Base-by-base conservation (phyloP, 2,113 vertebrate species). In the Myxocyprinus asiaticus region DNA sequence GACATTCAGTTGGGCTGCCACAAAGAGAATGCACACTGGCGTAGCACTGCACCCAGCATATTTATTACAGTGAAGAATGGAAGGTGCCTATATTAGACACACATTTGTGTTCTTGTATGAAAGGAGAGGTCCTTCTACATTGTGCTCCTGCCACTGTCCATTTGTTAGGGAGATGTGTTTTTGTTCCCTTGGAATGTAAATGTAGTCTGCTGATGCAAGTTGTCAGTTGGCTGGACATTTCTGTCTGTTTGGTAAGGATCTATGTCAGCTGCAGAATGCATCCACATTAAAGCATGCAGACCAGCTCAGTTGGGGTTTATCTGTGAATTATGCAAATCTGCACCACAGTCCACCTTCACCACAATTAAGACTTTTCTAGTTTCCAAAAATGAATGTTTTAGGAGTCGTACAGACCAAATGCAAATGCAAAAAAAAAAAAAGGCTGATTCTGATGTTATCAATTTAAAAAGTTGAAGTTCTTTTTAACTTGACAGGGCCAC, bases 31-130 rank as follows among this genome's bases (percentile, higher is more conserved):
- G 72, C 63, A 42, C 78, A 81, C 61, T 44, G 53, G 72, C 76
- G 9, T 82, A 67, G 67, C 56, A 76, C 76, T 76, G 73, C 48
- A 80, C 73, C 67, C 79, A 85, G 71, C 79, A 76, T 85, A 85
- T 86, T 86, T 83, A 85, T 81, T 86, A 85, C 79, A 77, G 72
- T 78, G 79, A 83, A 81, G 65, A 83, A 83, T 85, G 58, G 63
- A 72, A 83, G 78, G 76, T 55, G 66, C 45, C 70, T 50, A 61
- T 85, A 76, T 83, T 76, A 81, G 76, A 84, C 61, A 76, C 76
- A 84, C 82, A 72, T 81, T 81, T 75, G 59, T 78, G 76, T 81
- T 80, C 76, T 70, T 69, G 42, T 79, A 62, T 81, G 79, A 81
- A 84, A 74, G 22, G 67, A 45, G 58, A 70, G 70, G 83, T 45